Conservation (phyloP, 2,888 invertebrate species). For the Frankliniella intonsa region DNA sequence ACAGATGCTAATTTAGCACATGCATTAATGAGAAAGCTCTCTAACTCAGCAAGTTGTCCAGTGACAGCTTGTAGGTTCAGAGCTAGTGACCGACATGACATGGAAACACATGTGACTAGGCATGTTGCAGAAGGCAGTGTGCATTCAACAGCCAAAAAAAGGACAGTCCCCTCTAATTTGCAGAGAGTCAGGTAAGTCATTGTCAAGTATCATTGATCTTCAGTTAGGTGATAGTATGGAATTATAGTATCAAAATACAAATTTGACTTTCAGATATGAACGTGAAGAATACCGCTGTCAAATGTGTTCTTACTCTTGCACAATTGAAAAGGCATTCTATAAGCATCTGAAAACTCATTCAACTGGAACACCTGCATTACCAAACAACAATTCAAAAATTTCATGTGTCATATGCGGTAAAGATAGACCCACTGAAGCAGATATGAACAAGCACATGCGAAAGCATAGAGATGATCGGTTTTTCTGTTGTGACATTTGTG, state of each 20-base stretch:
- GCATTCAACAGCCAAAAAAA: conserved; percentile 45
- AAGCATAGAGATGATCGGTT: conserved; percentile 51
- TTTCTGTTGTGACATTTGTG: conserved; percentile 54
- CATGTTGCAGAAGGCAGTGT: conserved; percentile 48
- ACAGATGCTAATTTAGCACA: conserved; percentile 36
- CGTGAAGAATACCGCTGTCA: conserved; percentile 54
- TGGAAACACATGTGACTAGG: conserved; percentile 48
- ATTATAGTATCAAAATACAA: background rate
- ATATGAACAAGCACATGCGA: conserved; percentile 51
- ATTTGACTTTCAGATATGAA: conserved; percentile 47
- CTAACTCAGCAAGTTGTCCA: conserved; percentile 39
- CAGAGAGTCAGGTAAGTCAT: conserved; percentile 48
- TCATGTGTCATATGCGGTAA: conserved; percentile 56
- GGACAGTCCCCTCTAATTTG: conserved; percentile 45
- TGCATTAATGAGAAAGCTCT: conserved; percentile 41
- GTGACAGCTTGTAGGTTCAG: conserved; percentile 41
- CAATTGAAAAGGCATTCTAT: conserved; percentile 54
- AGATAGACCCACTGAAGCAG: conserved; percentile 51
- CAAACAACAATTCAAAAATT: conserved; percentile 43
- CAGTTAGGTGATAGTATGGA: background rate
- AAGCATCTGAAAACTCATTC: conserved; percentile 52
- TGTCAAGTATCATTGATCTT: background rate
- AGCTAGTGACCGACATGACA: conserved; percentile 46
- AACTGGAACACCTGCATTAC: conserved; percentile 44
- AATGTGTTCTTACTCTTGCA: conserved; percentile 53